Evolutionary conservation across 1,140 invertebrate genomes (phyloP), one percentile per base, ranked within the genome.

Genomic region (Neotoxoptera formosana): DNA sequence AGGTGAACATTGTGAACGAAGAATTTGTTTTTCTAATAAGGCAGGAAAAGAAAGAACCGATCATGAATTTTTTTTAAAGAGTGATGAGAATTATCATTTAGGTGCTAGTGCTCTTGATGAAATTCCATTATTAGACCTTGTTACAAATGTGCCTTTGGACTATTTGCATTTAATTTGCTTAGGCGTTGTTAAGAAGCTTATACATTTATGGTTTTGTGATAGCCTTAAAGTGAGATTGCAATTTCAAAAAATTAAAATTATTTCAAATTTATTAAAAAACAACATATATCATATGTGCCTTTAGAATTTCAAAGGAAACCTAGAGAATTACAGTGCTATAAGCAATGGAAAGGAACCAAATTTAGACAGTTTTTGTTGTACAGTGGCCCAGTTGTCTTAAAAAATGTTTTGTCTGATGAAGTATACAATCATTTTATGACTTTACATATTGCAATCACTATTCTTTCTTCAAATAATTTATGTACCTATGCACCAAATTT

Each of bases 151-250:
- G 94, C 56, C 76, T 94, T 93, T 95, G 95, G 94, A 94, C 94
- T 34, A 93, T 91, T 96, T 41, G n/a, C 67, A 76, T 76, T 76
- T 76, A 76, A 76, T 76, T n/a, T 76, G 67, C 67, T 34, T 76
- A 76, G 95, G 95, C 20, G 95, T 95, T 23, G 94, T 94, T 60
- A 94, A 94, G 94, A 95, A 95, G 94, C 81, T 95, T 30, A 91
- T 95, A 20, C 67, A 87, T 86, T 93, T 94, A 60, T 95, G 94
- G 94, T 94, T 95, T 83, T 93, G 60, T 36, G 88, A 60, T 87
- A 34, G 25, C 48, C 53, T 48, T 91, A 51, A 30, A 25, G 23
- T 90, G 2, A 92, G 90, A 86, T 56, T 93, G 34, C 84, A 90
- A 67, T 67, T 25, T 53, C 48, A 48, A 41, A 51, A 60, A 36